Evolutionary conservation across 2,797 vertebrate species (phyloP), one percentile per base, ranked within the genome.

Genomic region (Micromesistius poutassou): DNA sequence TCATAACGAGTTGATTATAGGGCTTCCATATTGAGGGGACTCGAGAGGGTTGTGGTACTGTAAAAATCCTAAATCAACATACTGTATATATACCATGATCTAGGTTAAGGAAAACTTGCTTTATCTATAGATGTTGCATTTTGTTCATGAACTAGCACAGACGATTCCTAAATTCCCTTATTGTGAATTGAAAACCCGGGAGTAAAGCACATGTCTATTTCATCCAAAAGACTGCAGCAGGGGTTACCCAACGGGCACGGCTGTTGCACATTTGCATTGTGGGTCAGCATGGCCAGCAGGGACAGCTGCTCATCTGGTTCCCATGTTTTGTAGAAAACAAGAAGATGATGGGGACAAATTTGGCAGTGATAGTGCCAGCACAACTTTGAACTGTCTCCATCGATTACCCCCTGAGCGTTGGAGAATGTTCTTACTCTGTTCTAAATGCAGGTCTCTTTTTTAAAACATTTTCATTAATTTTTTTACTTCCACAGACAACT

Each of bases 201-300:
- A 19, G 46, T 22, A 19, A 19, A n/a, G 8, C 55, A 62, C 55
- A 62, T 25, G 55, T 42, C 77, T 77, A 72, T 81, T 75, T n/a
- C 40, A 86, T 71, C 72, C 22, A 70, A 46, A 74, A 40, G 70
- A 35, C 68, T 0, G 30, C 7, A 19, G 76, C 77, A 62, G 78
- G 83, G 78, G 83, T 91, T 80, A 87, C 81, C 79, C 82, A 86
- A 77, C 82, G 81, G 87, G 79, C 83, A 87, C 74, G 75, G 76
- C 88, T 88, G 88, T 81, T 84, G 84, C 82, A 86, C 88, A 88
- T 82, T 90, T 90, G 86, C 82, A 88, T 87, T 82, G 77, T 87
- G 83, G 80, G 80, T 83, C 82, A 66, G 74, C 77, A 86, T 82
- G 75, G 77, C 28, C 79, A 81, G 72, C 85, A 79, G 75, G 3